Evolutionary conservation across 1,140 invertebrate species (phyloP), one percentile per base, ranked within the genome.

Genomic region (Asbolus verrucosus): DNA sequence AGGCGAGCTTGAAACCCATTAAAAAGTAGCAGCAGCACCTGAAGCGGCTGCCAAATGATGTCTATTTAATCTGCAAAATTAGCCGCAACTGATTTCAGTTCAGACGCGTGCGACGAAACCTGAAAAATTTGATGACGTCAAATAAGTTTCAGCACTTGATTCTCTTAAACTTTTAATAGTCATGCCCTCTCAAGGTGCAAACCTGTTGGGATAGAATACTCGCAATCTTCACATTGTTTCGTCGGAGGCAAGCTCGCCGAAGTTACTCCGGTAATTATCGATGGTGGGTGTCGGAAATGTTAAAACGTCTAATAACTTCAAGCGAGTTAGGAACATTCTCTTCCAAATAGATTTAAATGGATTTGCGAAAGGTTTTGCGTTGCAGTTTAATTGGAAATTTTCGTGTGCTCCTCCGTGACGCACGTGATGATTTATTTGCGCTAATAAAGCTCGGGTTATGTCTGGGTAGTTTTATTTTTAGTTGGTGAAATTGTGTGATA

Each of bases 391-490:
- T 54, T 54, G 46, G 46, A 54, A 54, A 54, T 27, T 54, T 54
- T 54, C 21, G 46, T 54, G 46, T 54, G 46, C 46, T 54, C 21
- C 19, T 27, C 24, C 27, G 21, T 54, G 46, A 54, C 46, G 46
- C 46, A 54, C 46, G 46, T 54, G 27, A 27, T 54, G 46, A 54
- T 54, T 54, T 54, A 54, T 54, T 54, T 11, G 9, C 19, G n/a
- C 19, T 54, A 54, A 54, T 54, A 54, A 54, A 54, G 46, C 46
- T 27, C 21, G 27, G 46, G 21, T 27, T 54, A 54, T 54, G 27
- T 54, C 46, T 54, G n/a, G n/a, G 46, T 54, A 54, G 46, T 54
- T 54, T 54, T 54, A 54, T 54, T 54, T 54, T 30, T 54, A 54
- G 46, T 54, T 54, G 21, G 46, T 54, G 21, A 27, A 54, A 54